phyloP scores from a whole-genome alignment of 30 jellyfish, hydroid and myxozoan species.

The Hydractinia symbiolongicarpus region DNA sequence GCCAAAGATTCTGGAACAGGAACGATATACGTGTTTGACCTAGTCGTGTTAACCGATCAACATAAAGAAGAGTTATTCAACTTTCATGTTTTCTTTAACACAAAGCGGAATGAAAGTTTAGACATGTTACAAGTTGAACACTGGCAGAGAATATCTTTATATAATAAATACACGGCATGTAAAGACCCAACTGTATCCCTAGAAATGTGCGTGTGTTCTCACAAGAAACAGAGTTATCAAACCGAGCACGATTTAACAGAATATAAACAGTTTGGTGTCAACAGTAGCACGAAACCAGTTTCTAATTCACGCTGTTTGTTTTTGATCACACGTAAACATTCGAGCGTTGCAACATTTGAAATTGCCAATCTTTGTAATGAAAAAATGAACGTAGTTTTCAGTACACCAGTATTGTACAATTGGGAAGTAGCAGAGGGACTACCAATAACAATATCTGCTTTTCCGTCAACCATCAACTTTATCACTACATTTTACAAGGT shows the following conservation, averaged over 20 bases:
- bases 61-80: slow-evolving; percentile 45
- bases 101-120: background rate
- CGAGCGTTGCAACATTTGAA: slow-evolving; percentile 27
- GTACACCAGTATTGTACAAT: background rate
- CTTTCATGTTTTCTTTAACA: slow-evolving; percentile 33
- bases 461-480: slow-evolving; percentile 28
- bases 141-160: slow-evolving; percentile 79
- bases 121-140: slow-evolving; percentile 21
- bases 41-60: slow-evolving; percentile 16
- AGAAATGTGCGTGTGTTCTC: slow-evolving; percentile 59
- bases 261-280: slow-evolving; percentile 41
- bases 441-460: slow-evolving; percentile 32
- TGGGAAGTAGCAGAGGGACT: slow-evolving; percentile 32
- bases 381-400: background rate
- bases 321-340: slow-evolving; percentile 36
- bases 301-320: slow-evolving; percentile 27
- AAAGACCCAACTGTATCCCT: slow-evolving; percentile 46
- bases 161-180: slow-evolving; percentile 43
- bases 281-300: background rate
- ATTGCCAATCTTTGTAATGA: slow-evolving; percentile 39
- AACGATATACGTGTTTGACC: slow-evolving; percentile 43
- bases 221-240: background rate
- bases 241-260: background rate
- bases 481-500: slow-evolving; percentile 7
- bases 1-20: slow-evolving; percentile 7